Evolutionary conservation across 2,797 vertebrate species (phyloP).

Genomic region (Echeneis naucrates): DNA sequence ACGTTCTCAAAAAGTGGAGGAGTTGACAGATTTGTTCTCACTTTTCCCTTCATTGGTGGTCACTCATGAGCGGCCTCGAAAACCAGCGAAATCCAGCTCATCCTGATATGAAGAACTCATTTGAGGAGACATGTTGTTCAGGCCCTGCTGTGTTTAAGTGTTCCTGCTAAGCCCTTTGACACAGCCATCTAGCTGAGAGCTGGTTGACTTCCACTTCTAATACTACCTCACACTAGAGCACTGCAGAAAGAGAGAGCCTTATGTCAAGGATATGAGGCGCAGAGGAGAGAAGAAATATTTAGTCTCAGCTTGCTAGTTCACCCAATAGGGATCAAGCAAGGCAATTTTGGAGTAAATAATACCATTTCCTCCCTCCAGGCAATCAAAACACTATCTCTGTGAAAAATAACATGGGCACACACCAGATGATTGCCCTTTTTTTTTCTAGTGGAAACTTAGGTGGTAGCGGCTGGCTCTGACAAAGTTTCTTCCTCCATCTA

Average conservation of each 20-base stretch:
- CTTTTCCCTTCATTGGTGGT: slow-evolving; percentile 28
- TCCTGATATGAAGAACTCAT: slow-evolving; percentile 39
- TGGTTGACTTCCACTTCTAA: slow-evolving; percentile 42
- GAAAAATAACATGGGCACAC: slow-evolving; percentile 74
- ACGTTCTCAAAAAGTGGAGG: slow-evolving; percentile 22
- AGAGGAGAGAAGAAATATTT: slow-evolving; percentile 59
- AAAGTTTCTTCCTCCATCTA: slow-evolving; percentile 52
- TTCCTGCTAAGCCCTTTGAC: slow-evolving; percentile 56
- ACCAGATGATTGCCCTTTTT: slow-evolving; percentile 75
- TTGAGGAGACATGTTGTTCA: slow-evolving; percentile 46
- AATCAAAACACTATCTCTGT: slow-evolving; percentile 83
- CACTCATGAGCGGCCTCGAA: slow-evolving; percentile 18
- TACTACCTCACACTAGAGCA: slow-evolving; percentile 29
- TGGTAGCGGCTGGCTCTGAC: slow-evolving; percentile 55
- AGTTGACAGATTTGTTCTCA: slow-evolving; percentile 8
- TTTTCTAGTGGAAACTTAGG: slow-evolving; percentile 54
- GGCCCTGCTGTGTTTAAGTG: slow-evolving; percentile 60
- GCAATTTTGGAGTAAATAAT: slow-evolving; percentile 79
- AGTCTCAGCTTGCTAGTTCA: slow-evolving; percentile 64
- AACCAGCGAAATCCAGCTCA: slow-evolving; percentile 26
- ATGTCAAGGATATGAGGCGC: slow-evolving; percentile 42
- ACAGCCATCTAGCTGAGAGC: slow-evolving; percentile 56
- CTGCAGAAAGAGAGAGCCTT: slow-evolving; percentile 46
- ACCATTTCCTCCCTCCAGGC: slow-evolving; percentile 75
- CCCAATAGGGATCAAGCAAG: slow-evolving; percentile 62